Percentiles rank a stretch among this genome's conserved stretches.
phyloP scores from a whole-genome alignment of 2,113 vertebrate species.

The Urocynchramus pylzowi region DNA sequence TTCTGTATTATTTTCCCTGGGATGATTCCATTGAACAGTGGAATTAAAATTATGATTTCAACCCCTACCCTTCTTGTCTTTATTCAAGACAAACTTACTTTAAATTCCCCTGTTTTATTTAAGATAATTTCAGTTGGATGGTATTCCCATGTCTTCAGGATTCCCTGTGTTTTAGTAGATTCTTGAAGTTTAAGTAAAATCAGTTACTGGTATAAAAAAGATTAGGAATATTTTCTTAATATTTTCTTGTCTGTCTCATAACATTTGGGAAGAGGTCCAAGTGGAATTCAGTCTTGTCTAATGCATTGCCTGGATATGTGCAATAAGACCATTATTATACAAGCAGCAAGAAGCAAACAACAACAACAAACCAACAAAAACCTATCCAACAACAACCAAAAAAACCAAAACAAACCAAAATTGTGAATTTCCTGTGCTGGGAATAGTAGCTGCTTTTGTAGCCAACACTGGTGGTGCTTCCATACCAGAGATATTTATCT shows the following conservation, averaged over 20 bases:
- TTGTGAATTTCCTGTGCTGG: background rate
- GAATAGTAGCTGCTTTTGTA: background rate
- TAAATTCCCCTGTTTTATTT: background rate
- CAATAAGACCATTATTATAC: background rate
- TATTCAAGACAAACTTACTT: background rate
- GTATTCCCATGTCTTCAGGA: background rate
- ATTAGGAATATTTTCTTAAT: background rate
- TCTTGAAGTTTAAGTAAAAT: background rate
- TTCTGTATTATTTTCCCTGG: background rate
- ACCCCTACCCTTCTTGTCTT: background rate
- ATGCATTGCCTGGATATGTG: background rate
- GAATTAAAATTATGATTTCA: slow-evolving; percentile 33
- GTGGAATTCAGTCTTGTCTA: background rate
- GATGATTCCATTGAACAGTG: background rate
- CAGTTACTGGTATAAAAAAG: background rate
- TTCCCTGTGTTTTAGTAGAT: background rate
- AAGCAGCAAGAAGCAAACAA: background rate
- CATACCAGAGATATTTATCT: background rate
- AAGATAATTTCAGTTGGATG: background rate
- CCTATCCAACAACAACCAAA: background rate
- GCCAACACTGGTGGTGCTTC: background rate
- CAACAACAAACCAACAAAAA: background rate
- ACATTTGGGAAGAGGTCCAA: background rate
- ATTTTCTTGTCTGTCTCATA: background rate
- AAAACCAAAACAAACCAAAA: background rate